A percentile compares a stretch with the other conserved stretches of the same genome.
phyloP scores from a whole-genome alignment of 2,113 vertebrate species.

The Silurus glanis region DNA sequence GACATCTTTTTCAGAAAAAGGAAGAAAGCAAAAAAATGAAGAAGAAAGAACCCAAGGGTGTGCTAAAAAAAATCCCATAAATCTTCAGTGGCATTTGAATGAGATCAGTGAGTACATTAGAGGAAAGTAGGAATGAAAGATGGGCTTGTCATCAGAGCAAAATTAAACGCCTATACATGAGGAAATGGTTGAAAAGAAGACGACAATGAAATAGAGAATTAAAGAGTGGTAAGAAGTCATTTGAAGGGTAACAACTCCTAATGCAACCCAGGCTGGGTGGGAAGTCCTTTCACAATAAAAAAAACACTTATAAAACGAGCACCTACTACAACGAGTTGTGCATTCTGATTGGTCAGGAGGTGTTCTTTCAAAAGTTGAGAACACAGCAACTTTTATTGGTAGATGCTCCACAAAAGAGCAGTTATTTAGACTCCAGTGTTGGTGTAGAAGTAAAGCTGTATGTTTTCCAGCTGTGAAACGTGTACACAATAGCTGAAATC shows the following conservation, averaged over 20 bases:
- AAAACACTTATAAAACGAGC: too few relatives aligned
- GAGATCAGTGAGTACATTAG: slow-evolving; percentile 29
- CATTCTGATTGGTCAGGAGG: neutral
- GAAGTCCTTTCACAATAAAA: neutral
- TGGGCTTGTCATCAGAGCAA: slow-evolving; percentile 15
- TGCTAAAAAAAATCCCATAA: slow-evolving; percentile 33
- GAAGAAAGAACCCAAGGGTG: slow-evolving; percentile 7
- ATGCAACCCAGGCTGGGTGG: neutral
- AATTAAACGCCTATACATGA: slow-evolving; percentile 19
- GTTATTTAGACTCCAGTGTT: too few relatives aligned
- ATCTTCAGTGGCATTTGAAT: slow-evolving; percentile 33
- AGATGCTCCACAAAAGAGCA: too few relatives aligned
- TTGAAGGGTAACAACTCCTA: slow-evolving; percentile 17
- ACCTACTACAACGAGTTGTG: neutral
- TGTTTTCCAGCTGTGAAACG: too few relatives aligned
- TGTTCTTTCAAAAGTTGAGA: neutral
- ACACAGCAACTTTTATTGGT: too few relatives aligned
- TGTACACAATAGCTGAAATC: too few relatives aligned
- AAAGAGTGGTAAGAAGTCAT: slow-evolving; percentile 17
- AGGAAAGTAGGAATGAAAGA: slow-evolving; percentile 20
- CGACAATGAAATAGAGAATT: slow-evolving; percentile 5
- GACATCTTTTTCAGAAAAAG: neutral
- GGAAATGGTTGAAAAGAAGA: neutral
- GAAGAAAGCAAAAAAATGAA: neutral
- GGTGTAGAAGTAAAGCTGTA: too few relatives aligned